These are phyloP conservation scores for Anolis apletophallus DNA, from an alignment of 2,797 vertebrate genomes.

Conservation along the genomic window DNA sequence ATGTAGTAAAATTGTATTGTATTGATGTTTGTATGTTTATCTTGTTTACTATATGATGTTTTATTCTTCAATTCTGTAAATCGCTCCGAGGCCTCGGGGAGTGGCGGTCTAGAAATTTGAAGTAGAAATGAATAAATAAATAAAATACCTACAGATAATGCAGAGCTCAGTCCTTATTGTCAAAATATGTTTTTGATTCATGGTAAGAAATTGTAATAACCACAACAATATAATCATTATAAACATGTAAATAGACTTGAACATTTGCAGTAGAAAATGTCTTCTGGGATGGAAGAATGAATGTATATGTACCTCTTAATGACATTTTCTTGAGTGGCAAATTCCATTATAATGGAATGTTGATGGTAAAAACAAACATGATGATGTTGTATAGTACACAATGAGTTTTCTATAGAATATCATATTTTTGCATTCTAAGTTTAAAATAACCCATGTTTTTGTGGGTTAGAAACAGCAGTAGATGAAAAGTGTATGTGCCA, in stretches of 20 bases:
- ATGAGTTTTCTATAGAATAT: not conserved
- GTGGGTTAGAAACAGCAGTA: not conserved
- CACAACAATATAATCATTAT: not conserved
- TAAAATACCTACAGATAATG: not conserved
- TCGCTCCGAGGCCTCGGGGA: too few relatives aligned
- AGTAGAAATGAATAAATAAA: too few relatives aligned
- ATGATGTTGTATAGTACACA: not conserved
- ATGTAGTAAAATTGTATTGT: too few relatives aligned
- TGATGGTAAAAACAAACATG: not conserved
- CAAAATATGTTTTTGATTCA: not conserved
- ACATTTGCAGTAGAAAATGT: not conserved
- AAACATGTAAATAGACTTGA: not conserved
- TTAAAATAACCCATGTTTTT: not conserved
- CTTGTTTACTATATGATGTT: too few relatives aligned
- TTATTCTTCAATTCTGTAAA: too few relatives aligned
- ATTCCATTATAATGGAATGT: not conserved
- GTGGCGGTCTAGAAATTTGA: too few relatives aligned
- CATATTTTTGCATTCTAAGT: not conserved
- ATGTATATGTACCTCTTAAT: not conserved
- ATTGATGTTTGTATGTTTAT: too few relatives aligned
- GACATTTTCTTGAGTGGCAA: not conserved
- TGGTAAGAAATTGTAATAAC: not conserved
- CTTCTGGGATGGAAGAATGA: not conserved
- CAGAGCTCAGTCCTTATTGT: not conserved
- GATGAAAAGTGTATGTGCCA: not conserved